phyloP scores from a whole-genome alignment of 2,113 vertebrate species.

The Psammodynastes pulverulentus region DNA sequence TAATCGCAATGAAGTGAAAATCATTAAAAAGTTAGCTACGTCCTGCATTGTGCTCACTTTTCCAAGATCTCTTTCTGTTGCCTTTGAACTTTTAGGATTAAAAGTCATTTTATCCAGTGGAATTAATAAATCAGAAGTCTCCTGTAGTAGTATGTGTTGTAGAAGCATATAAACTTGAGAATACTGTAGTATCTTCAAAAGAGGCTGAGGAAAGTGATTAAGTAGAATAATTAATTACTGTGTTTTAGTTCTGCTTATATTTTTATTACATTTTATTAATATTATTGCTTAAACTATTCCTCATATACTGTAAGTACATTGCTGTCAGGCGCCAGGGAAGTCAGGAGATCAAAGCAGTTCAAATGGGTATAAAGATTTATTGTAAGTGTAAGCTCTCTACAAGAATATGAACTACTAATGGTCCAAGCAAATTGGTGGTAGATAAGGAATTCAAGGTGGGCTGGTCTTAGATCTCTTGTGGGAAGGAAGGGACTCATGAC shows the following conservation, averaged over 20 bases:
- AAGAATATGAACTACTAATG: neutral
- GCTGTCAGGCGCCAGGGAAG: neutral
- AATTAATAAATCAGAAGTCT: neutral
- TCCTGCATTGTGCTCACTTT: neutral
- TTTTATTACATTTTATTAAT: neutral
- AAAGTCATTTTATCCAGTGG: neutral
- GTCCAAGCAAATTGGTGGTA: neutral
- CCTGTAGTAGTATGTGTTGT: neutral
- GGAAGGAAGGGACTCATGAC: neutral
- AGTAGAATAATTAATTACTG: neutral
- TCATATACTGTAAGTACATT: neutral
- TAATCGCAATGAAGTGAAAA: constrained; percentile 32
- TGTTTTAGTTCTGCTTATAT: neutral
- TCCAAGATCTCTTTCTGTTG: neutral
- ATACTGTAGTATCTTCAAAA: neutral
- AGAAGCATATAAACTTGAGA: neutral
- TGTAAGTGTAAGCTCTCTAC: neutral
- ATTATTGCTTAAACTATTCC: neutral
- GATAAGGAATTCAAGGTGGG: neutral
- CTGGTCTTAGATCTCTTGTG: too few species aligned
- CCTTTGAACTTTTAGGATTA: neutral
- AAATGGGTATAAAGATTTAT: neutral
- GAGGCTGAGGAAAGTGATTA: neutral
- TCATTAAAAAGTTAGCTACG: constrained; percentile 40
- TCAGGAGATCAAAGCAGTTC: neutral